Conservation (phyloP, 2,797 vertebrate species). For the Ptychadena robeensis region DNA sequence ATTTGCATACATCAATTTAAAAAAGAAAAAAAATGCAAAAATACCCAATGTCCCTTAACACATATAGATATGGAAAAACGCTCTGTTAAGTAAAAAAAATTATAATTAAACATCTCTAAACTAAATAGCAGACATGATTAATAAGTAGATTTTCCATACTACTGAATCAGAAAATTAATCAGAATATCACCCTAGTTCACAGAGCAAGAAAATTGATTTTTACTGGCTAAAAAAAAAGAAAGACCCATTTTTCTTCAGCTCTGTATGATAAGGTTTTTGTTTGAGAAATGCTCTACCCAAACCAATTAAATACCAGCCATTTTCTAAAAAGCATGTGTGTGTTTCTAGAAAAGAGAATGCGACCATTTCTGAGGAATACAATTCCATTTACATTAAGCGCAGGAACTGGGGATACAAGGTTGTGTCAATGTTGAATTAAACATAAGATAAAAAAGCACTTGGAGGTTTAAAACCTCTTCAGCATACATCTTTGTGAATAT, state of each 20-base stretch:
- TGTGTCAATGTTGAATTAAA: slow-evolving; percentile 42
- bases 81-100: neutral
- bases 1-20: too few species aligned
- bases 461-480: slow-evolving; percentile 11
- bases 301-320: neutral
- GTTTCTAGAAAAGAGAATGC: slow-evolving; percentile 13
- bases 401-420: slow-evolving; percentile 22
- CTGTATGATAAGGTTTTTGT: slow-evolving; percentile 5
- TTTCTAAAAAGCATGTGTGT: slow-evolving; percentile 3
- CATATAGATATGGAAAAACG: too few species aligned
- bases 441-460: slow-evolving; percentile 24
- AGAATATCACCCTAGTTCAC: slow-evolving; percentile 23
- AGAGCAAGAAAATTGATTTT: slow-evolving; percentile 36
- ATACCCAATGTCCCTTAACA: too few species aligned
- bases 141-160: slow-evolving; percentile 41
- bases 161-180: slow-evolving; percentile 48
- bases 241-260: slow-evolving; percentile 14
- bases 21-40: too few species aligned
- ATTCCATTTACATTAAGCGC: slow-evolving; percentile 30
- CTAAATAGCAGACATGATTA: slow-evolving; percentile 21
- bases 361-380: neutral
- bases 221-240: neutral
- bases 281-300: neutral
- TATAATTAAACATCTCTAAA: slow-evolving; percentile 6
- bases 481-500: slow-evolving; percentile 4